These are phyloP conservation scores for Polypterus bichir DNA, from an alignment of 2,113 vertebrate species.

Conservation along the genomic window DNA sequence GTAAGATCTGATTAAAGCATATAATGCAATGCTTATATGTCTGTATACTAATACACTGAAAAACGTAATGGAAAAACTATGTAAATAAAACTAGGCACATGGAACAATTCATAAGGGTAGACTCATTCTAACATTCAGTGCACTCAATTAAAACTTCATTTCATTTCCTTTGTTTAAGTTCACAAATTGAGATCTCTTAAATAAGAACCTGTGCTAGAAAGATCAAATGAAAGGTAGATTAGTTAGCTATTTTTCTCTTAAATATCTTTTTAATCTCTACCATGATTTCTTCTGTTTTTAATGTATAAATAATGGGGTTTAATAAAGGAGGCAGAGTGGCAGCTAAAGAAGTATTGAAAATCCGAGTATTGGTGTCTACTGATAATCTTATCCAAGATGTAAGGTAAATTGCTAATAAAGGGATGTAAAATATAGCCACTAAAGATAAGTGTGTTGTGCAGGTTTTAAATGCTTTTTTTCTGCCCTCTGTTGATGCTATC, in stretches of 20 bases:
- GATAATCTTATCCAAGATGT: neutral
- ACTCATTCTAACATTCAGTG: no score
- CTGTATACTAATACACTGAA: no score
- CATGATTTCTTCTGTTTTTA: conserved; percentile 8
- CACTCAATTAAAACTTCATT: no score
- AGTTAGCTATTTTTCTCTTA: neutral
- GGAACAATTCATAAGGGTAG: no score
- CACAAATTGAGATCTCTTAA: no score
- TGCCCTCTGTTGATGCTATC: neutral
- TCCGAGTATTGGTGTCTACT: conserved; percentile 2
- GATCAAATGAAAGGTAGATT: no score
- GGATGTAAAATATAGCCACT: conserved; percentile 6
- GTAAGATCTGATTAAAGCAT: no score
- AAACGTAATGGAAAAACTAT: no score
- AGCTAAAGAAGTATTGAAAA: conserved; percentile 5
- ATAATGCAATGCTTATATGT: no score
- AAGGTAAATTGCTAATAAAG: neutral
- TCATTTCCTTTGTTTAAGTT: no score
- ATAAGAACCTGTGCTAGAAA: no score
- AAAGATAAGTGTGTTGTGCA: conserved; percentile 2
- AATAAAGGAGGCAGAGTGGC: neutral
- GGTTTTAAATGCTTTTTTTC: conserved; percentile 8
- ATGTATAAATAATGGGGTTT: conserved; percentile 8
- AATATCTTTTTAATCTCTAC: neutral
- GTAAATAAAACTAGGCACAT: no score